Evolutionary conservation across 2,888 invertebrate genomes (phyloP).

Genomic region (Amphimallon solstitiale): DNA sequence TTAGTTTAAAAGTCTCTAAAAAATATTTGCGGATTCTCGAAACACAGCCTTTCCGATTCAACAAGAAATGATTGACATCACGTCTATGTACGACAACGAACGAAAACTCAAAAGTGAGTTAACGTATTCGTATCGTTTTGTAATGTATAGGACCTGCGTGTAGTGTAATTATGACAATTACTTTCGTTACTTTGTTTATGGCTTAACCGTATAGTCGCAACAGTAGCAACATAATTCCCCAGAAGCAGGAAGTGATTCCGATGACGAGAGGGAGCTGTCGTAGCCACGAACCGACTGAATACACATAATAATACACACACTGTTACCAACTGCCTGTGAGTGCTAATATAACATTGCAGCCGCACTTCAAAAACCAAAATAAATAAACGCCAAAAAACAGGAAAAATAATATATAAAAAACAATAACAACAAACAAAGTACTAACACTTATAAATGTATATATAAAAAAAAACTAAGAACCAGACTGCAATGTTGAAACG

Average conservation of each 20-base stretch:
- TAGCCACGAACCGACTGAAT: constrained; percentile 70
- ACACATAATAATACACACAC: constrained; percentile 54
- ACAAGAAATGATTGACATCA: background rate
- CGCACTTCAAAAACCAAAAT: constrained; percentile 43
- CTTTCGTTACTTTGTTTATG: constrained; percentile 23
- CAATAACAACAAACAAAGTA: constrained; percentile 19
- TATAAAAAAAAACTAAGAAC: constrained; percentile 8
- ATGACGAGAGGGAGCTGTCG: constrained; percentile 82
- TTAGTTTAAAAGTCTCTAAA: constrained; percentile 8
- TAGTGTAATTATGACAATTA: constrained; percentile 29
- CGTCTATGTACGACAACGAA: background rate
- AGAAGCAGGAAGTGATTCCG: constrained; percentile 89
- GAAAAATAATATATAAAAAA: constrained; percentile 15
- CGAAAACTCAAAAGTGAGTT: background rate
- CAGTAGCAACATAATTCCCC: constrained; percentile 82
- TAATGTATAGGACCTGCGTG: constrained; percentile 41
- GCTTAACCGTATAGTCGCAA: constrained; percentile 71
- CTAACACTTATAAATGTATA: constrained; percentile 19
- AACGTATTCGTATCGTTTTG: constrained; percentile 6
- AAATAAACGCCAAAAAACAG: constrained; percentile 26
- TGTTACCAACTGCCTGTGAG: constrained; percentile 61
- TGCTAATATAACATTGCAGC: constrained; percentile 63
- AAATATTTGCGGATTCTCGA: constrained; percentile 3
- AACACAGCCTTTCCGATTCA: constrained; percentile 28
- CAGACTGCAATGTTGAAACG: constrained; percentile 29